Evolutionary conservation across 2,888 invertebrate genomes (phyloP).

Genomic region (Neuroscelio doddi): DNA sequence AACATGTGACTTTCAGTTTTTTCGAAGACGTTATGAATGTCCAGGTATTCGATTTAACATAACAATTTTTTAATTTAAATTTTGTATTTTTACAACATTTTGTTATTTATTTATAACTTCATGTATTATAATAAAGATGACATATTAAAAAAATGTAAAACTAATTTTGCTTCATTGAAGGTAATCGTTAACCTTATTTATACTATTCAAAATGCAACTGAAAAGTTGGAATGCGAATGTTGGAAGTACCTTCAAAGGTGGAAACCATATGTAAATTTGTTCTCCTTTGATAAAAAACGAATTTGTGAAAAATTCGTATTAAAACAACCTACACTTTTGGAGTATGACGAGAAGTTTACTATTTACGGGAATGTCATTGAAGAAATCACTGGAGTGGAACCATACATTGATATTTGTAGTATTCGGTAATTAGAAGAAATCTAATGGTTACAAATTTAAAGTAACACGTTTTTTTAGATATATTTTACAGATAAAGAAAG

Average conservation of each 20-base stretch:
- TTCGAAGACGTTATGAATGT: slow-evolving; percentile 82
- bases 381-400: slow-evolving; percentile 77
- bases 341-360: slow-evolving; percentile 88
- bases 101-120: no score
- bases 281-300: slow-evolving; percentile 82
- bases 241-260: slow-evolving; percentile 80
- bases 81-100: no score
- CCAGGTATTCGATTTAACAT: slow-evolving; percentile 73
- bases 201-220: slow-evolving; percentile 80
- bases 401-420: slow-evolving; percentile 79
- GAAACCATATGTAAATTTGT: slow-evolving; percentile 83
- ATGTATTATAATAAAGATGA: no score
- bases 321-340: slow-evolving; percentile 77
- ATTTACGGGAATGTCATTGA: slow-evolving; percentile 85
- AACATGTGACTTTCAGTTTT: slow-evolving; percentile 81
- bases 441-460: no score
- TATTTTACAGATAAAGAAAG: not conserved
- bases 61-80: no score
- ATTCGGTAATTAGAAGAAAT: no score
- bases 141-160: not conserved
- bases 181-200: slow-evolving; percentile 80
- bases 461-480: not conserved
- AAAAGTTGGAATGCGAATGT: slow-evolving; percentile 79
- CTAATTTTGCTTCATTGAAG: slow-evolving; percentile 50
- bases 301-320: slow-evolving; percentile 86